phyloP scores from a whole-genome alignment of 2,113 vertebrate genomes.

The Salminus brasiliensis region DNA sequence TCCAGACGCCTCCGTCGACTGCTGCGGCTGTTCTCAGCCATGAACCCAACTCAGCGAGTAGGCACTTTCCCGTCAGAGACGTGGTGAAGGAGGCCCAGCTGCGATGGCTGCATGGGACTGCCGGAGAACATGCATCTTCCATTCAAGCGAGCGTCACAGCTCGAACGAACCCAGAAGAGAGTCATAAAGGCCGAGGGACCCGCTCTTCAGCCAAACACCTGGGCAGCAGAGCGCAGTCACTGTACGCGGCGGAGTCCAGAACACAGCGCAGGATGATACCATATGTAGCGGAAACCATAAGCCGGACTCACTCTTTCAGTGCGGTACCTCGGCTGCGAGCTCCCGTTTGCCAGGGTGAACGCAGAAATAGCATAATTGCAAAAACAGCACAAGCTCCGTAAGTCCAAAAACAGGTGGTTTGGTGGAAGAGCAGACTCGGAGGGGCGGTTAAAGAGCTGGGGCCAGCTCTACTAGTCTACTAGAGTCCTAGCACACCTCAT shows the following conservation, averaged over 20 bases:
- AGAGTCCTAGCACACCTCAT: no score
- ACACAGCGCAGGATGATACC: neutral
- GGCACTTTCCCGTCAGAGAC: conserved; percentile 27
- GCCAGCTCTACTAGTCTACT: no score
- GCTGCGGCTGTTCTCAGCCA: conserved; percentile 28
- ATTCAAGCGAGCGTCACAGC: conserved; percentile 50
- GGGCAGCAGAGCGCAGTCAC: neutral
- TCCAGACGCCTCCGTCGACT: conserved; percentile 36
- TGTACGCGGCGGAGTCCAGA: neutral
- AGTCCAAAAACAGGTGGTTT: conserved; percentile 68
- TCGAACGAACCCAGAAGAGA: conserved; percentile 20
- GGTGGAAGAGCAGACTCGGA: conserved; percentile 43
- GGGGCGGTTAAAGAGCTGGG: conserved; percentile 59
- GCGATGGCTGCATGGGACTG: conserved; percentile 25
- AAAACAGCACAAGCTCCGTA: conserved; percentile 55
- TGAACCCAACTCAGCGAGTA: neutral
- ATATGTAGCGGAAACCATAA: neutral
- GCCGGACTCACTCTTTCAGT: neutral
- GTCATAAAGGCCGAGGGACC: neutral
- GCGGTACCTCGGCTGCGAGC: conserved; percentile 5
- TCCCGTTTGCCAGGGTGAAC: conserved; percentile 7
- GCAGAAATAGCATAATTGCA: conserved; percentile 53
- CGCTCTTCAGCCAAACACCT: conserved; percentile 35
- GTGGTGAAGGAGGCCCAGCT: conserved; percentile 25
- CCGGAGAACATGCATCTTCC: conserved; percentile 56